Conservation (phyloP, 2,888 invertebrate species). For the Drosophila paracracens region DNA sequence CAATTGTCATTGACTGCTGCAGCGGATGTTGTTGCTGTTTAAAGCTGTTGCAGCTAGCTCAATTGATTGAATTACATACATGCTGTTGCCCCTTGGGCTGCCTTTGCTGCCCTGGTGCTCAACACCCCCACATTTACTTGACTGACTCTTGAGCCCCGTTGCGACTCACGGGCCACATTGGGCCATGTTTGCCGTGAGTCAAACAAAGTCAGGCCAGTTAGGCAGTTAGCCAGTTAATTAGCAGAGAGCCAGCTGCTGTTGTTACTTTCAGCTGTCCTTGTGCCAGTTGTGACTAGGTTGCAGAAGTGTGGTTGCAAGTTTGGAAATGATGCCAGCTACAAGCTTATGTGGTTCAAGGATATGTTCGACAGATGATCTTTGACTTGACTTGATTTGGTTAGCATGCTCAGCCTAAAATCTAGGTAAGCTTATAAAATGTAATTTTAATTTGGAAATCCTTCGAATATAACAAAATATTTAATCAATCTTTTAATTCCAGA, state of each 20-base stretch:
- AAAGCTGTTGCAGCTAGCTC: slow-evolving; percentile 43
- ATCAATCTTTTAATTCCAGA: not conserved
- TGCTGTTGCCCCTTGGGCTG: slow-evolving; percentile 33
- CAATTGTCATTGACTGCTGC: slow-evolving; percentile 71
- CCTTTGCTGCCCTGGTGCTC: slow-evolving; percentile 23
- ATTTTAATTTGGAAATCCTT: not conserved
- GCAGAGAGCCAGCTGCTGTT: slow-evolving; percentile 42
- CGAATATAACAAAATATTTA: not conserved
- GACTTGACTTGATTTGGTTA: not conserved
- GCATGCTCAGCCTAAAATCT: not conserved
- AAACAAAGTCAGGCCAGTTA: slow-evolving; percentile 61
- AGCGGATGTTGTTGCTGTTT: slow-evolving; percentile 41
- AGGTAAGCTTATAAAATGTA: too few species aligned
- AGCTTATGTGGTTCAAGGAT: slow-evolving; percentile 56
- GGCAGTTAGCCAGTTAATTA: slow-evolving; percentile 74
- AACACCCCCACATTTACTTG: slow-evolving; percentile 62
- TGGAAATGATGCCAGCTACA: slow-evolving; percentile 16
- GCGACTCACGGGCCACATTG: slow-evolving; percentile 49
- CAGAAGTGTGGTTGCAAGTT: slow-evolving; percentile 38
- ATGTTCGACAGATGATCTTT: slow-evolving; percentile 22
- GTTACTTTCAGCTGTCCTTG: slow-evolving; percentile 58
- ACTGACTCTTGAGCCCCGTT: slow-evolving; percentile 63
- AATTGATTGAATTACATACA: slow-evolving; percentile 79
- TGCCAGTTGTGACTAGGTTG: slow-evolving; percentile 66
- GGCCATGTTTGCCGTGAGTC: slow-evolving; percentile 58